Evolutionary conservation across 2,797 vertebrate species (phyloP).

Genomic region (Cuniculus paca): DNA sequence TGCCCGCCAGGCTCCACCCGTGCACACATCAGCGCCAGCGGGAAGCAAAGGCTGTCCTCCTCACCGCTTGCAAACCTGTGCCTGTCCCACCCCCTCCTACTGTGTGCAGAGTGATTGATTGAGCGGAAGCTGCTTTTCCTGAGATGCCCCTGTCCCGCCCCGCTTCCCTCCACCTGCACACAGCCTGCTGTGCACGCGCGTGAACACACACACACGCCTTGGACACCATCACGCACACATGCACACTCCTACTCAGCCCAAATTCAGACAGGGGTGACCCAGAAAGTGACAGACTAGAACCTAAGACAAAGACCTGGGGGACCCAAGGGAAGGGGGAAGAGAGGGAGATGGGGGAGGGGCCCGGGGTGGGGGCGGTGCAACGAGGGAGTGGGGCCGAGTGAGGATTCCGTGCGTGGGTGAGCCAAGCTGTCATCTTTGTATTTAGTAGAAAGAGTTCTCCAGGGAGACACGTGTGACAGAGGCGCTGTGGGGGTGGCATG

Average conservation of each 20-base stretch:
- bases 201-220: background rate
- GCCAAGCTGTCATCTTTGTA: conserved; percentile 64
- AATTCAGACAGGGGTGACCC: background rate
- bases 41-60: conserved; percentile 85
- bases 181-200: background rate
- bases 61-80: conserved; percentile 80
- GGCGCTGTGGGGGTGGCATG: conserved; percentile 59
- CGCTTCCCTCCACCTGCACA: background rate
- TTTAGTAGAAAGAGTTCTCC: conserved; percentile 74
- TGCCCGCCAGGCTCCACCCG: conserved; percentile 35
- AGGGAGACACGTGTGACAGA: conserved; percentile 57
- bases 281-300: background rate
- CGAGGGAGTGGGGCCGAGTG: background rate
- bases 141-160: conserved; percentile 70
- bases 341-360: background rate
- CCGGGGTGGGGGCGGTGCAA: background rate
- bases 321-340: background rate
- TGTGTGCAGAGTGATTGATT: conserved; percentile 84
- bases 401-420: conserved; percentile 71
- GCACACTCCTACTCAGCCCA: background rate
- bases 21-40: conserved; percentile 21
- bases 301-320: background rate
- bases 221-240: background rate
- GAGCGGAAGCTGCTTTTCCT: conserved; percentile 85
- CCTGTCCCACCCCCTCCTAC: conserved; percentile 51